Evolutionary conservation across 2,797 vertebrate genomes (phyloP), one percentile per base, ranked within the genome.

Genomic region (Serranus cabrilla): DNA sequence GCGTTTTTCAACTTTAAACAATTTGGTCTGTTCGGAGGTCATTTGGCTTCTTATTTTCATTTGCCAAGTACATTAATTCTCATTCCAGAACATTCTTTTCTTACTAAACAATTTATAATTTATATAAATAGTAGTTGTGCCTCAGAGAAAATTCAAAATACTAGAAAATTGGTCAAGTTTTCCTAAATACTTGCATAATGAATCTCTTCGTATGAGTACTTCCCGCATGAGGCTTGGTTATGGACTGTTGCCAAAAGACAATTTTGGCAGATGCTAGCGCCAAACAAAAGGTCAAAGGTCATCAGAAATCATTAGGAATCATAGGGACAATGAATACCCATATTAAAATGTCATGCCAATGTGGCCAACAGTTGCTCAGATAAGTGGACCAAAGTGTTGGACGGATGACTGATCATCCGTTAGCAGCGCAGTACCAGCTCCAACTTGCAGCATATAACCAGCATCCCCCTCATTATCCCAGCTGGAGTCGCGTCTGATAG

Each of bases 401-500:
- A 68, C 14, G 71, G 77, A 70, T 88, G 78, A 80, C 66, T 80
- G 77, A 37, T 40, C 72, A 56, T 75, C 76, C 11, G n/a, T 70
- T 62, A 63, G 64, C 2, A 10, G 21, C 18, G 50, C 71, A 64
- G 43, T 83, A 77, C 59, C 71, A 60, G 49, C 69, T 76, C 66
- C 50, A 43, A 67, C 23, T 50, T 64, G 60, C 74, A 81, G 49
- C 61, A 64, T 73, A 42, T 56, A 34, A 84, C 59, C 76, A 71
- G 59, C 77, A 54, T 52, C 63, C 43, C 67, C 78, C 87, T 91
- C 88, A 87, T 90, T 91, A 91, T 86, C 80, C 83, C 88, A 88
- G 84, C 89, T 76, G 78, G 86, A 80, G 80, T 42, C 10, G 54
- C 72, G 79, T 82, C 74, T 87, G 87, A 88, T 81, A 87, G 84